A percentile compares a stretch with the other conserved stretches of the same genome.
Conservation (phyloP, 2,797 vertebrate species). For the Gallinago stenura region DNA sequence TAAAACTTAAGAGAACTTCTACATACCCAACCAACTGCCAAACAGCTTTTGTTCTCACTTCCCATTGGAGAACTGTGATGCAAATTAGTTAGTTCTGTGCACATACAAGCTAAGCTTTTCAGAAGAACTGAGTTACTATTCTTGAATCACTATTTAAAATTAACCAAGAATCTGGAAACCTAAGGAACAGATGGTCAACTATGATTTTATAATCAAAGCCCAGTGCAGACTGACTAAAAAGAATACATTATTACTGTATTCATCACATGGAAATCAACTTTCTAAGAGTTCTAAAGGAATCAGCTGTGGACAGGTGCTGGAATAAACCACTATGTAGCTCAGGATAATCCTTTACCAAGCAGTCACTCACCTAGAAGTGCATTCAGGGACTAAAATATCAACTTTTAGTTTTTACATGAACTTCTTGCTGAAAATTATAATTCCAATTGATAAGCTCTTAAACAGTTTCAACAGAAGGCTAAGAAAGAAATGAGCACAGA, state of each 20-base stretch:
- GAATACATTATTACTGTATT: not conserved
- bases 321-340: not conserved
- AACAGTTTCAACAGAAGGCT: not conserved
- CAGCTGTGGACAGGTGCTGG: not conserved
- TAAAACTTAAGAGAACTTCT: not conserved
- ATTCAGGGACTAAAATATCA: not conserved
- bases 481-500: not conserved
- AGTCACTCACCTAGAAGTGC: not conserved
- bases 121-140: not conserved
- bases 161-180: not conserved
- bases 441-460: not conserved
- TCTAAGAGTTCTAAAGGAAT: not conserved
- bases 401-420: not conserved
- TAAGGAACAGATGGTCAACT: not conserved
- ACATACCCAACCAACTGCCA: accelerated
- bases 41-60: not conserved
- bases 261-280: not conserved
- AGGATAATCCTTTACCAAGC: not conserved
- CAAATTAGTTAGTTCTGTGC: not conserved
- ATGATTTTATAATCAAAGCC: not conserved
- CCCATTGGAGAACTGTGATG: not conserved
- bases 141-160: not conserved
- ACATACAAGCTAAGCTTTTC: not conserved
- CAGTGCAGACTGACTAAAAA: not conserved
- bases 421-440: not conserved